Evolutionary conservation across 2,113 vertebrate species (phyloP), one percentile per base, ranked within the genome.

Genomic region (Xiphorhynchus elegans): DNA sequence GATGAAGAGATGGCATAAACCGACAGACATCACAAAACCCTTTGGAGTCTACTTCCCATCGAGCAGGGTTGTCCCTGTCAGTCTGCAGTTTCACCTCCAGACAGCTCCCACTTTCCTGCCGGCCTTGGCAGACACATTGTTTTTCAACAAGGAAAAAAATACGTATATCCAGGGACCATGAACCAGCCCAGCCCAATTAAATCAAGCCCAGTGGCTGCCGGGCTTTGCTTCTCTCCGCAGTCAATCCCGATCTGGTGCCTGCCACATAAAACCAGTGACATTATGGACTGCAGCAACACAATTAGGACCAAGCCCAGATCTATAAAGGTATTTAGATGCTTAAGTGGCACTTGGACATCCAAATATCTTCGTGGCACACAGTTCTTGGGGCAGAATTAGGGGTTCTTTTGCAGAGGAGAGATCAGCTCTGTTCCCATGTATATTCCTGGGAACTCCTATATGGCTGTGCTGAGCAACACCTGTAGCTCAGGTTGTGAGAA

Each of bases 1-100:
- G 87, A 94, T 3, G 18, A 94, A 76, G 94, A 87, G 79, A 94
- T 35, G 84, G 87, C 91, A 91, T 6, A 84, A 96, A 85, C 74
- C 0, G 10, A 72, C 56, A 95, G 93, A 91, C 92, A 70, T 66
- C 16, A 2, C 81, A 66, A 84, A 96, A 50, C 77, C 89, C 77
- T 94, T 84, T 1, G 4, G 68, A 76, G 49, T 3, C 73, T 23
- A 10, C 84, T 75, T 84, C 81, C 66, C 70, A 37, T 55, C 0
- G 0, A 95, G 69, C 77, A 13, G 89, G 84, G 84, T 9, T 89
- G 26, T 79, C 91, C 87, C 77, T 17, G 4, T 64, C 94, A 89
- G 44, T 5, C 81, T 62, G 81, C 62, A 75, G 7, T 40, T 83
- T 69, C 86, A 85, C 88, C 77, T 77, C 90, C 92, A 89, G 72